Conservation (phyloP, 2,113 vertebrate species). For the Dolichotis patagonum region DNA sequence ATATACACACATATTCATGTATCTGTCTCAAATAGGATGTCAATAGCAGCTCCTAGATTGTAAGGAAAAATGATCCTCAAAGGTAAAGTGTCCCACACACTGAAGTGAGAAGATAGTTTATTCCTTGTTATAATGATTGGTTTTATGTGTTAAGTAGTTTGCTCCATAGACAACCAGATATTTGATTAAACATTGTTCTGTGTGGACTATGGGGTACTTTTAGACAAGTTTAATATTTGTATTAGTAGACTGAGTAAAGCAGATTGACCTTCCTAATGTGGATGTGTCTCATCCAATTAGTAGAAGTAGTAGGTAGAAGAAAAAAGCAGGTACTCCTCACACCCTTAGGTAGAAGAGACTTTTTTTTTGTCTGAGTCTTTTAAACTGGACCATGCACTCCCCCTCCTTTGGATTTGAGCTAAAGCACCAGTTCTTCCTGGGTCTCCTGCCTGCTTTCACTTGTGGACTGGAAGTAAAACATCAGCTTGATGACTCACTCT, state of each 20-base stretch:
- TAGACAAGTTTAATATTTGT: conserved; percentile 36
- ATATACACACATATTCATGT: neutral
- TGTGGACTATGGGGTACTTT: neutral
- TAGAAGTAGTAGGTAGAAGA: neutral
- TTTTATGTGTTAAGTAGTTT: conserved; percentile 19
- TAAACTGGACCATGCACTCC: neutral
- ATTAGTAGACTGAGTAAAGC: conserved; percentile 18
- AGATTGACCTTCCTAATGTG: neutral
- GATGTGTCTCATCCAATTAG: neutral
- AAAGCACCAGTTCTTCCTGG: neutral
- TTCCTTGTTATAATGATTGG: neutral
- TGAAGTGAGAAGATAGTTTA: conserved; percentile 33
- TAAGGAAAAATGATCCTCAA: conserved; percentile 12
- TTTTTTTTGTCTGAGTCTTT: neutral
- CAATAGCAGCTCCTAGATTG: neutral
- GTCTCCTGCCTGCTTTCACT: neutral
- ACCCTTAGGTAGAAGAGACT: neutral
- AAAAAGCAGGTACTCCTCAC: neutral
- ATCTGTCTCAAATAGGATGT: neutral
- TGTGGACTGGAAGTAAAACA: neutral
- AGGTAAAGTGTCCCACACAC: neutral
- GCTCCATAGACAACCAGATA: neutral
- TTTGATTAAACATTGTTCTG: conserved; percentile 46
- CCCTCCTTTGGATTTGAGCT: neutral
- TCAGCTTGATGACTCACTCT: neutral